These are phyloP conservation scores for Oophaga sylvatica DNA, from an alignment of 2,797 vertebrate species.

Conservation along the genomic window DNA sequence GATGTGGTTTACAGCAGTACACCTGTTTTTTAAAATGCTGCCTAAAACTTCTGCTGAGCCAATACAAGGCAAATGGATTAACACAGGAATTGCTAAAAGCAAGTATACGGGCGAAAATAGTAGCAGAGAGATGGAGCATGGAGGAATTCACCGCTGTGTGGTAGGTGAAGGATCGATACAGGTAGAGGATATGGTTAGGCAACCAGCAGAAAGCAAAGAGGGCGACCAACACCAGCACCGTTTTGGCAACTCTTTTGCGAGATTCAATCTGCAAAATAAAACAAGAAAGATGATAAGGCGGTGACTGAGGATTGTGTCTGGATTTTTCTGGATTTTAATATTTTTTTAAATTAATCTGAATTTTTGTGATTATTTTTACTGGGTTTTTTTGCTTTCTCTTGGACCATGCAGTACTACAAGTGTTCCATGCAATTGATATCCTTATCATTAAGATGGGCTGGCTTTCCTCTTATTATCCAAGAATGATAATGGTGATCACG, in stretches of 20 bases:
- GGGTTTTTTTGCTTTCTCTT: too few species aligned
- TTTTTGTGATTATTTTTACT: too few species aligned
- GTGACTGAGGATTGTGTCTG: too few species aligned
- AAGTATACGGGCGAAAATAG: constrained; percentile 75
- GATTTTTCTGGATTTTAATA: too few species aligned
- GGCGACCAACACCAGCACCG: constrained; percentile 77
- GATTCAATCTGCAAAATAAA: constrained; percentile 75
- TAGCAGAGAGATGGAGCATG: constrained; percentile 72
- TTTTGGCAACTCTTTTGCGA: constrained; percentile 80
- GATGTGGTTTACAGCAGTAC: constrained; percentile 69
- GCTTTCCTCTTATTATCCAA: not conserved
- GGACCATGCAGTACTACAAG: too few species aligned
- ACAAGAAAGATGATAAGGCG: not conserved
- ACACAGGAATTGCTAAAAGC: constrained; percentile 81
- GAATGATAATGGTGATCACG: too few species aligned
- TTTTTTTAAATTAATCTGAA: too few species aligned
- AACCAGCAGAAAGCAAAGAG: constrained; percentile 82
- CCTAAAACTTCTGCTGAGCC: constrained; percentile 80
- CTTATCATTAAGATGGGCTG: not conserved
- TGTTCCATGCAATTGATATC: too few species aligned
- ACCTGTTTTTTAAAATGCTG: constrained; percentile 79
- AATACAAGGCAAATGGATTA: constrained; percentile 81
- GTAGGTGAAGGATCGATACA: constrained; percentile 78
- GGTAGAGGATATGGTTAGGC: constrained; percentile 79
- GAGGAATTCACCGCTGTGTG: constrained; percentile 71